Conservation (phyloP, 2,797 vertebrate species). For the Pterois miles region DNA sequence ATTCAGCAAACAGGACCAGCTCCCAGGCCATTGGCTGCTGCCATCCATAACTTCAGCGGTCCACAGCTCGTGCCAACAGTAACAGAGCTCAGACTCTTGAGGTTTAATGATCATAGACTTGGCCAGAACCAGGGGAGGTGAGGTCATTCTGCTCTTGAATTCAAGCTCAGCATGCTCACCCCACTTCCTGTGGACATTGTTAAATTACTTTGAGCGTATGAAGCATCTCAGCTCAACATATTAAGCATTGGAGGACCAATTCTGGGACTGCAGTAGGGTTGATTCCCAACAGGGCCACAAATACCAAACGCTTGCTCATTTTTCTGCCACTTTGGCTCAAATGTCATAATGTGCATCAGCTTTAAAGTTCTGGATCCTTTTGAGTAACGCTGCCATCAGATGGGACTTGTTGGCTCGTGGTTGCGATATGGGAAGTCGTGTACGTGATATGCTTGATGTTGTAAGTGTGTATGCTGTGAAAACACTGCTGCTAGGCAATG, state of each 20-base stretch:
- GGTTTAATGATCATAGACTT: conserved; percentile 41
- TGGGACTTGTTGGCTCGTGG: neutral
- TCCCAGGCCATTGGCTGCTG: conserved; percentile 34
- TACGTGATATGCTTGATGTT: neutral
- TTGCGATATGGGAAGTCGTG: neutral
- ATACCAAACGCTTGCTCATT: neutral
- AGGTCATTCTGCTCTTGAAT: conserved; percentile 38
- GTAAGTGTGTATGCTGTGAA: neutral
- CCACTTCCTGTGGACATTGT: neutral
- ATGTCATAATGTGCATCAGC: neutral
- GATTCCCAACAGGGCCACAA: neutral
- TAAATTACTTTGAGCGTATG: neutral
- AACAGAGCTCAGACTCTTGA: conserved; percentile 46
- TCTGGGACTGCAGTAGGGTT: neutral
- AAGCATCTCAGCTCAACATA: neutral
- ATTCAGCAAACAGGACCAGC: conserved; percentile 30
- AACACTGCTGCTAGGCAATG: neutral
- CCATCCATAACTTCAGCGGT: conserved; percentile 48
- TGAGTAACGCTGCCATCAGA: neutral
- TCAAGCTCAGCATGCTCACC: neutral
- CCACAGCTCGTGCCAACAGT: conserved; percentile 44
- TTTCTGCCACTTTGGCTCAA: neutral
- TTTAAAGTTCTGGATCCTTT: neutral
- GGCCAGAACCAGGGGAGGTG: conserved; percentile 34
- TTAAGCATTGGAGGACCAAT: neutral